Evolutionary conservation across 2,797 vertebrate genomes (phyloP).

Genomic region (Cynopterus sphinx): DNA sequence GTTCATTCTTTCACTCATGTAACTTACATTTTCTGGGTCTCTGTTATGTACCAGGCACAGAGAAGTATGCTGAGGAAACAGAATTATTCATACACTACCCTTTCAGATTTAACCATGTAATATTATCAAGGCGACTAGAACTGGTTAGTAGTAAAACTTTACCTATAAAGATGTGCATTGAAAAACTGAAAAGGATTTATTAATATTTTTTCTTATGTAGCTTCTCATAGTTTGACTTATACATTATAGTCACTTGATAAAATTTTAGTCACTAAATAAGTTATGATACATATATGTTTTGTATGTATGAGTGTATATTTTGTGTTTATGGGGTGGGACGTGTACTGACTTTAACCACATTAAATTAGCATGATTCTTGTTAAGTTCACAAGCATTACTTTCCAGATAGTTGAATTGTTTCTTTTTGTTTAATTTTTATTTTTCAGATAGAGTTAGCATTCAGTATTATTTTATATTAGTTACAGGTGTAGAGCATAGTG

Average conservation of each 20-base stretch:
- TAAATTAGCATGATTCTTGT: background rate
- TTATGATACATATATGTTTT: background rate
- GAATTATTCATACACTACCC: background rate
- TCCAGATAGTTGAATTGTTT: constrained; percentile 24
- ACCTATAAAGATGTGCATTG: background rate
- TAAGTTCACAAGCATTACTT: background rate
- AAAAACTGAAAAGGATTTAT: background rate
- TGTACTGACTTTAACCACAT: background rate
- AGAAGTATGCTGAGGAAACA: background rate
- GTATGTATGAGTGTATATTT: background rate
- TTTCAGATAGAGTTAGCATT: too few species aligned
- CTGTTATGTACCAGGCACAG: background rate
- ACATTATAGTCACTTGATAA: background rate
- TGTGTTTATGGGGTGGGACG: background rate
- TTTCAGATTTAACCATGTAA: background rate
- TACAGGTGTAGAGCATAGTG: too few species aligned
- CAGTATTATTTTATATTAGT: too few species aligned
- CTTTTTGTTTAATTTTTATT: background rate
- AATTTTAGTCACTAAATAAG: constrained; percentile 18
- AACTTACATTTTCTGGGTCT: background rate
- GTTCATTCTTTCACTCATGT: background rate
- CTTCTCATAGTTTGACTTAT: background rate
- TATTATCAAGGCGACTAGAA: background rate
- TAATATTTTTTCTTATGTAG: background rate
- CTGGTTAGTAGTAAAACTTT: background rate